Conservation (phyloP, 2,113 vertebrate species). For the Hymenochirus boettgeri region DNA sequence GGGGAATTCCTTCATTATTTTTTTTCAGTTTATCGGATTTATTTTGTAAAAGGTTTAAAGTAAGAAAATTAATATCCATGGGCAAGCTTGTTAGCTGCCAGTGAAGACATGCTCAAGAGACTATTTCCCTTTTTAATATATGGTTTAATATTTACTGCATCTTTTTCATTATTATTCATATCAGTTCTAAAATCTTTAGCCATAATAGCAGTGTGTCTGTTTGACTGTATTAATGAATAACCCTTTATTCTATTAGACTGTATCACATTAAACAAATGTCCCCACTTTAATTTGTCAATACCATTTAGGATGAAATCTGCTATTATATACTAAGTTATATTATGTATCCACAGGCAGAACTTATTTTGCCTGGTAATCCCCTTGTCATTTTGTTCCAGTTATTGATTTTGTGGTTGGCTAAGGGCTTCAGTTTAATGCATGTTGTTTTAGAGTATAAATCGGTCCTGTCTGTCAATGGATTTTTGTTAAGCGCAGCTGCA, state of each 20-base stretch:
- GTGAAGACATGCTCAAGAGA: too few species aligned
- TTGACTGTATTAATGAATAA: conserved; percentile 10
- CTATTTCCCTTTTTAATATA: too few species aligned
- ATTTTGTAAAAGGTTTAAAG: too few species aligned
- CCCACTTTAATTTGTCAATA: conserved; percentile 1
- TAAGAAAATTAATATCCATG: too few species aligned
- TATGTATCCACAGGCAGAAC: conserved; percentile 5
- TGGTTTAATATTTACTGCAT: too few species aligned
- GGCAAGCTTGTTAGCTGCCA: too few species aligned
- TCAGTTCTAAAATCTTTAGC: background rate
- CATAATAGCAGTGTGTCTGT: background rate
- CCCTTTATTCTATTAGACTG: conserved; percentile 2
- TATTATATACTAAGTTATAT: background rate
- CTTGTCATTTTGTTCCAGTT: conserved; percentile 21
- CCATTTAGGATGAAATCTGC: conserved; percentile 7
- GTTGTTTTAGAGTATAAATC: conserved; percentile 13
- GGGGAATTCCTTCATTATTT: too few species aligned
- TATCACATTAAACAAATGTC: conserved; percentile 13
- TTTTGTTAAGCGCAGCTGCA: conserved; percentile 18
- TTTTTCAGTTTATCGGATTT: too few species aligned
- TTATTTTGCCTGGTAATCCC: background rate
- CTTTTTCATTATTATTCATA: background rate
- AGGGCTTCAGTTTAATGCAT: background rate
- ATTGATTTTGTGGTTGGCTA: conserved; percentile 9
- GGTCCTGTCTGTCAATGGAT: conserved; percentile 15